Evolutionary conservation across 2,113 vertebrate genomes (phyloP), one percentile per base, ranked within the genome.

Genomic region (Corythaeola cristata): DNA sequence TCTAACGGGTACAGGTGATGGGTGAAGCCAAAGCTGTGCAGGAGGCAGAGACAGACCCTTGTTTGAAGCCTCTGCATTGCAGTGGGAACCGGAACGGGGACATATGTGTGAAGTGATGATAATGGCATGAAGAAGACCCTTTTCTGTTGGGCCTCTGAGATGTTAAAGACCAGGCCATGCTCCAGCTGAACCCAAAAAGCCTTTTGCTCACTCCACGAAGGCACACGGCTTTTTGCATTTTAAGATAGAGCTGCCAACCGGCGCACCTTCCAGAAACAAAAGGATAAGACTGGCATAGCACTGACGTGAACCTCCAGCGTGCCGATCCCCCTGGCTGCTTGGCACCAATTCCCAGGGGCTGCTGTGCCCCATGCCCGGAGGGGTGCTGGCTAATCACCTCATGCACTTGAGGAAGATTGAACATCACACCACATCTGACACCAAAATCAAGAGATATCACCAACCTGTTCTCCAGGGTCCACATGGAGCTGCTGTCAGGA

Each of bases 321-420:
- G n/a, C 49, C 4, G 3, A 71, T 9, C 45, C 27, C 24, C 13
- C 10, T 28, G 60, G 15, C 21, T 72, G 44, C 23, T 58, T 14
- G 7, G 22, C 50, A 45, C 24, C 5, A 11, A 41, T 9, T 60
- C 45, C 39, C 52, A 41, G 21, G 50, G 32, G 18, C 41, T 64
- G 82, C 47, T 2, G 3, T 39, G 87, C 22, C 39, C 55, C 2
- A 0, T 10, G 30, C 41, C 27, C 6, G 0, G 13, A 55, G 11
- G 39, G 14, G 5, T 50, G 59, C 85, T 89, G 47, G 33, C 45
- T 41, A 7, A 82, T 52, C 60, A 35, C 20, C 33, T 22, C 18
- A 2, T 16, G 19, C 21, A 63, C 47, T 5, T 17, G n/a, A 85
- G n/a, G 24, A 11, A 60, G 8, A 18, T 28, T 9, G 15, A 90